These are phyloP conservation scores for Phortica variegata DNA, from an alignment of 1,140 invertebrate species.

Conservation along the genomic window DNA sequence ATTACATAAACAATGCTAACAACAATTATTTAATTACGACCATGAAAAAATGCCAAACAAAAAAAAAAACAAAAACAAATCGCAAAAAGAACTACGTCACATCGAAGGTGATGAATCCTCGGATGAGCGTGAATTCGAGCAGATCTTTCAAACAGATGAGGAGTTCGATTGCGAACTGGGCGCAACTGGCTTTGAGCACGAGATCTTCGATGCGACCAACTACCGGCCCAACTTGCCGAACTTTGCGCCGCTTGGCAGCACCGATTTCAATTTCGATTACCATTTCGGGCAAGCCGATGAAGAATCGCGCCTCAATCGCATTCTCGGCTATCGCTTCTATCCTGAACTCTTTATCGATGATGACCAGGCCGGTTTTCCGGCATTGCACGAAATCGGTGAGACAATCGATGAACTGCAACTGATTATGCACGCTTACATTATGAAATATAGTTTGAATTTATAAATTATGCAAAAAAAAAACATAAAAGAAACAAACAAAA, in stretches of 20 bases:
- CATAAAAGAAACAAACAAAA: background rate
- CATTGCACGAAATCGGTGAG: conserved; percentile 55
- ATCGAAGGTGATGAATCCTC: conserved; percentile 49
- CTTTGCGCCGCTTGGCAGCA: too few species aligned
- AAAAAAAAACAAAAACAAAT: conserved; percentile 12
- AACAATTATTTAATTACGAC: too few species aligned
- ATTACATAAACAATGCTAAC: conserved; percentile 2
- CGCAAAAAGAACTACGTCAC: conserved; percentile 42
- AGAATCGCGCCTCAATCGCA: conserved; percentile 38
- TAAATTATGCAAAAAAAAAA: conserved; percentile 12
- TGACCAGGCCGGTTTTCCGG: conserved; percentile 47
- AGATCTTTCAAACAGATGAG: conserved; percentile 39
- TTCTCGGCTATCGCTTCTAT: conserved; percentile 43
- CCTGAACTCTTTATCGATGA: conserved; percentile 52
- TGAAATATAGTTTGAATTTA: conserved; percentile 56
- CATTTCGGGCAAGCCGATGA: conserved; percentile 38
- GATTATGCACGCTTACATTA: conserved; percentile 54
- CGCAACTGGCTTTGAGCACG: background rate
- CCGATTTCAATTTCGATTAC: conserved; percentile 21
- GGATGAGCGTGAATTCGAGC: conserved; percentile 35
- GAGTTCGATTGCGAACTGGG: conserved; percentile 39
- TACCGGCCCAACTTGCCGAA: too few species aligned
- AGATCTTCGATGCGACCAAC: too few species aligned
- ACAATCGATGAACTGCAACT: conserved; percentile 56
- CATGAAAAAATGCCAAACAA: conserved; percentile 7